phyloP scores from a whole-genome alignment of 1,140 invertebrate genomes.

The fruit fly (Drosophila melanogaster) region DNA sequence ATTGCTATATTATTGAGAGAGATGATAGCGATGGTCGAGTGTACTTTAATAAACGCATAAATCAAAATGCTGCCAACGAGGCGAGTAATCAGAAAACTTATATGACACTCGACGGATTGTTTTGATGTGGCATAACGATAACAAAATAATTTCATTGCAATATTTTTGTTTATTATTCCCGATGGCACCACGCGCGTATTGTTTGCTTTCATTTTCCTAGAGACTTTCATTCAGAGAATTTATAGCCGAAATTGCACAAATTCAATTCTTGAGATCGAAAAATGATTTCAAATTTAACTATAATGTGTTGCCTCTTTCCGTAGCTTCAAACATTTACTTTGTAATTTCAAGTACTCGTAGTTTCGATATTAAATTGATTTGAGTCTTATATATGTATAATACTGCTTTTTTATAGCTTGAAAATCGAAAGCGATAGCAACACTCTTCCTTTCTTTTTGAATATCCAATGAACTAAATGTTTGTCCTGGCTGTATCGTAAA shows the following conservation, averaged over 20 bases:
- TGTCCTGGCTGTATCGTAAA: conserved; percentile 67
- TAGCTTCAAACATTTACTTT: not conserved
- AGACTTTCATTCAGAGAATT: not conserved
- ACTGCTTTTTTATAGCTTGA: not conserved
- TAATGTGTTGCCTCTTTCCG: too few relatives aligned
- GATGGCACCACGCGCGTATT: conserved; percentile 32
- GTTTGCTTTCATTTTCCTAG: conserved; percentile 28
- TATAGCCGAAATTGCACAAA: not conserved
- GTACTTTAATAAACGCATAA: conserved; percentile 40
- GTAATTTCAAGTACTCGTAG: not conserved
- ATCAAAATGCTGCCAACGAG: conserved; percentile 22
- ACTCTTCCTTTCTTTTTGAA: conserved; percentile 12
- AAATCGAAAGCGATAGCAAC: not conserved
- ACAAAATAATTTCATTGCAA: conserved; percentile 66
- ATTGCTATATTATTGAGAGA: conserved; percentile 5
- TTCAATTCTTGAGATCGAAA: not conserved
- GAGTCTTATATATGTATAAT: not conserved
- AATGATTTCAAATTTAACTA: too few relatives aligned
- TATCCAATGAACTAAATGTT: conserved; percentile 53
- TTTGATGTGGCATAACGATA: conserved; percentile 60
- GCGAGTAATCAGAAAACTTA: conserved; percentile 35
- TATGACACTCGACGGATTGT: conserved; percentile 37
- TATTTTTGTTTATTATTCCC: conserved; percentile 66
- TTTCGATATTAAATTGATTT: not conserved
- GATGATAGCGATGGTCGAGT: conserved; percentile 15